Evolutionary conservation across 2,797 vertebrate species (phyloP).

Genomic region (Phyllotis vaccarum): DNA sequence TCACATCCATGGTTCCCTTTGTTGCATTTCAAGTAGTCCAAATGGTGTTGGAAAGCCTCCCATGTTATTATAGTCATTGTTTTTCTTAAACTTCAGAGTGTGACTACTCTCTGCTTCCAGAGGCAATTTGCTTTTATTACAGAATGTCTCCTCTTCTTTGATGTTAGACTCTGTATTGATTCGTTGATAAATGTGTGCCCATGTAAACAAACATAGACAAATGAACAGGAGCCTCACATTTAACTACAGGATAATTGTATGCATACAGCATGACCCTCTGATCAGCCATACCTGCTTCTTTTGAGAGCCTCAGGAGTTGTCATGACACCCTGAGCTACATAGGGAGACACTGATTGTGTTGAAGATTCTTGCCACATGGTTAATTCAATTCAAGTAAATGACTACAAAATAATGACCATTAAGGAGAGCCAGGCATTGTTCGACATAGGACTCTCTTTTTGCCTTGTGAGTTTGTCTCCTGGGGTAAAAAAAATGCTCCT

Average conservation of each 20-base stretch:
- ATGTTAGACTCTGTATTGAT: constrained; percentile 22
- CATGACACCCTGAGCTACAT: background rate
- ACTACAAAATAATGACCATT: constrained; percentile 21
- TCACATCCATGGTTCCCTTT: constrained; percentile 16
- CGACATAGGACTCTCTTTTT: background rate
- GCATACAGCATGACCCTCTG: background rate
- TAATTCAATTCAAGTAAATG: background rate
- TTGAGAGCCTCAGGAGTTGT: background rate
- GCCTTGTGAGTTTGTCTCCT: background rate
- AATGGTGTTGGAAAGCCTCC: background rate
- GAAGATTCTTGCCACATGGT: background rate
- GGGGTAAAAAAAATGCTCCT: background rate
- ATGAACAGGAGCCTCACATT: background rate
- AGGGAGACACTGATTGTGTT: background rate
- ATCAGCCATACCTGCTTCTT: constrained; percentile 1
- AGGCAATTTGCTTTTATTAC: constrained; percentile 46
- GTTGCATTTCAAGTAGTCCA: background rate
- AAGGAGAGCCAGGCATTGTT: background rate
- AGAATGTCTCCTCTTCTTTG: constrained; percentile 28
- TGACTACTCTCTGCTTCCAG: background rate
- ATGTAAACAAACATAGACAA: constrained; percentile 44
- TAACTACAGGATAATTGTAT: background rate
- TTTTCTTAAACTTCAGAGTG: constrained; percentile 11
- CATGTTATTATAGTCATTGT: background rate
- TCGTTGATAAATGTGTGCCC: constrained; percentile 14